Base-by-base conservation (phyloP, 2,113 vertebrate genomes). In the Xiphorhynchus elegans region DNA sequence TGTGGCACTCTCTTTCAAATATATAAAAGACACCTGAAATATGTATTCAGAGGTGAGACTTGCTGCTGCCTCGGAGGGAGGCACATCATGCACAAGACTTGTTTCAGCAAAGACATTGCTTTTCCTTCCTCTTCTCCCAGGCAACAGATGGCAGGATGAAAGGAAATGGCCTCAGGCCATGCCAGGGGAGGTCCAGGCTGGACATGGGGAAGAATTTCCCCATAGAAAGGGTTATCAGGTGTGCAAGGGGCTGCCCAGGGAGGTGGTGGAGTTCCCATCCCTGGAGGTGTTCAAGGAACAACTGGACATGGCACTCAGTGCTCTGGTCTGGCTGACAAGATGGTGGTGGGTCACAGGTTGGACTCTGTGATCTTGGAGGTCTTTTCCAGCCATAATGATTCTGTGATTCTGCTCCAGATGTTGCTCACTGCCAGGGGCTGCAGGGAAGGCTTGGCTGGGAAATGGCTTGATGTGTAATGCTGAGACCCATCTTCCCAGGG, bases 1-100 rank as follows among this genome's bases (percentile, higher is more conserved):
- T 1, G 2, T 50, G 55, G 35, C 23, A 62, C 13, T 42, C 68
- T 24, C 17, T 7, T 8, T n/a, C 13, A 31, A 13, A 21, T 1
- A 23, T 20, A 55, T 47, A 52, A 20, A 74, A 82, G 28, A 12
- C 17, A 1, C 59, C 19, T 67, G 5, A 5, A 5, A 17, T 23
- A 37, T 16, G 26, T 23, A 16, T 13, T 4, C 17, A 10, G 7
- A 52, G 62, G 17, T 7, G 33, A 60, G 20, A 12, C 15, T 44
- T n/a, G 49, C 47, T 35, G 70, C 81, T 60, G 40, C 15, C 11
- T 4, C 31, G 50, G 28, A 16, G 7, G 9, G 33, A 60, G 46
- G 21, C 28, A 12, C 3, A 2, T 9, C 0, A 1, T 23, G 53
- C 25, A 3, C 12, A 6, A 40, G 52, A n/a, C 0, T 3, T 37